These are phyloP conservation scores for Rhinolophus sinicus DNA, from an alignment of 2,113 vertebrate species.

Conservation along the genomic window DNA sequence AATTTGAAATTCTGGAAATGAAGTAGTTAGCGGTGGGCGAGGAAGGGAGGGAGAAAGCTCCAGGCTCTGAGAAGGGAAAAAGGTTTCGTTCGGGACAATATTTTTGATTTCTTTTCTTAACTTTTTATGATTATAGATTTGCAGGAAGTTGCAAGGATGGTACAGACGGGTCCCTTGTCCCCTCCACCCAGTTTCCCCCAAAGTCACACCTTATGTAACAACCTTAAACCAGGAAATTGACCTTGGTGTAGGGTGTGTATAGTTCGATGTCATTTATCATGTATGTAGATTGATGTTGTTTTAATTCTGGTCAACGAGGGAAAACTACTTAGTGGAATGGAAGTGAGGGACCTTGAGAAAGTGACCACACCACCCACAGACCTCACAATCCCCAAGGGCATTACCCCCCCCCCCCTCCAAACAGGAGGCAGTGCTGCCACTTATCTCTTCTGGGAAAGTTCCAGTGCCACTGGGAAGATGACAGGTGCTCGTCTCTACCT, in stretches of 20 bases:
- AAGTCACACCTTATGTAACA: neutral
- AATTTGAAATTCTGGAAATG: neutral
- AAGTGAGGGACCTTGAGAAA: neutral
- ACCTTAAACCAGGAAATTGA: neutral
- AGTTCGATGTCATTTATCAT: neutral
- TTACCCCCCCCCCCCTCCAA: rapidly evolving
- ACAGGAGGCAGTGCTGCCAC: neutral
- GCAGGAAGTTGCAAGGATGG: neutral
- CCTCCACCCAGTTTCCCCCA: neutral
- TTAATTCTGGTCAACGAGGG: neutral
- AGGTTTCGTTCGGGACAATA: neutral
- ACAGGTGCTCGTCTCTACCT: too few relatives aligned
- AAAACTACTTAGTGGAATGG: neutral
- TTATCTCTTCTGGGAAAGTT: neutral
- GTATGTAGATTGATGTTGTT: neutral
- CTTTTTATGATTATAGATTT: neutral
- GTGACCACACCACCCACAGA: too few relatives aligned
- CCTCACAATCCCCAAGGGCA: neutral
- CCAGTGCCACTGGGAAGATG: neutral
- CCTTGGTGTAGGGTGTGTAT: rapidly evolving
- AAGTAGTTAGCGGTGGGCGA: neutral
- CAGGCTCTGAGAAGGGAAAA: neutral
- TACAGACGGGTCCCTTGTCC: neutral
- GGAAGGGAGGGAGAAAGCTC: neutral
- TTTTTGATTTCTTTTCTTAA: neutral